Evolutionary conservation across 2,113 vertebrate genomes (phyloP).

Genomic region (Manacus vitellinus): DNA sequence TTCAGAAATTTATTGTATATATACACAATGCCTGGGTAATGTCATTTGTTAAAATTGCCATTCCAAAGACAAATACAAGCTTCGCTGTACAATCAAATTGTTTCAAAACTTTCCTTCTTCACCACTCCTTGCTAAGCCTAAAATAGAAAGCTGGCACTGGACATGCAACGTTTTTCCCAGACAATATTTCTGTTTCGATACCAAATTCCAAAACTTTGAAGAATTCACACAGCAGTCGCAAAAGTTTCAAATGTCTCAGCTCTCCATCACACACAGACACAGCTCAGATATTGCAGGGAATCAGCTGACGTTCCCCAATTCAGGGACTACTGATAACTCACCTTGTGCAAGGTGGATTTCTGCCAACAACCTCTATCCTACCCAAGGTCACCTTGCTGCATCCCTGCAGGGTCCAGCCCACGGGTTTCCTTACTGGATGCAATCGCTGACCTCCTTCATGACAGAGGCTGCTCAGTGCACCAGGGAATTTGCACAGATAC

Average conservation of each 20-base stretch:
- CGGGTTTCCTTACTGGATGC: neutral
- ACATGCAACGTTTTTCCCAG: neutral
- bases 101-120: constrained; percentile 10
- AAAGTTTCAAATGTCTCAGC: neutral
- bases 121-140: neutral
- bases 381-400: neutral
- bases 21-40: neutral
- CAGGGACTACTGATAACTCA: neutral
- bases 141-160: constrained; percentile 12
- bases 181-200: neutral
- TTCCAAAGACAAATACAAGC: neutral
- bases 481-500: neutral
- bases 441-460: neutral
- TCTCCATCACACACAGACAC: neutral
- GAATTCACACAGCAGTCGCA: neutral
- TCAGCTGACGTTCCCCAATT: neutral
- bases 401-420: neutral
- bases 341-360: neutral
- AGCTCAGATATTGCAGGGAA: neutral
- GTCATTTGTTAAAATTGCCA: neutral
- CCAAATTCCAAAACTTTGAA: neutral
- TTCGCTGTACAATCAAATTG: neutral
- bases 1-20: neutral
- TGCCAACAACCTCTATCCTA: neutral
- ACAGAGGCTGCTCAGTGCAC: neutral